Evolutionary conservation across 2,888 invertebrate species (phyloP).

Genomic region (Malacosoma neustria): DNA sequence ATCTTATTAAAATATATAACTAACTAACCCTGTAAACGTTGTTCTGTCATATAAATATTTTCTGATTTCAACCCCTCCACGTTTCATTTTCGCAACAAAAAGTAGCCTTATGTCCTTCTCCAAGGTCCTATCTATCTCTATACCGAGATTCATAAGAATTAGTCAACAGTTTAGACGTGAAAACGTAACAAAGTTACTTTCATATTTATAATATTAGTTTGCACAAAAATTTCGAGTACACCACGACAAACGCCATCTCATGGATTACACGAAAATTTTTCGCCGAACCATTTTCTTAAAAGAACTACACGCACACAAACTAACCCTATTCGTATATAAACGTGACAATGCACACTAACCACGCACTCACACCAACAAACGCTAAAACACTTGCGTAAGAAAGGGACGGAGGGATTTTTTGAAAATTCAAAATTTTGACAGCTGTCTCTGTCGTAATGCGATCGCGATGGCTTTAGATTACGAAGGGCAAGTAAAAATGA

Average conservation of each 20-base stretch:
- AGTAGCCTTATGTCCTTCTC: no score
- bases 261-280: constrained; percentile 65
- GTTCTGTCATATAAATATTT: no score
- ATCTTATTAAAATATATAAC: no score
- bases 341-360: constrained; percentile 14
- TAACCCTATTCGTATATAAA: constrained; percentile 22
- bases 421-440: constrained; percentile 15
- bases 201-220: no score
- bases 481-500: constrained; percentile 49
- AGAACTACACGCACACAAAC: constrained; percentile 50
- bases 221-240: no score
- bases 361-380: constrained; percentile 73
- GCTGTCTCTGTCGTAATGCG: constrained; percentile 12
- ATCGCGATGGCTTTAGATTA: constrained; percentile 33
- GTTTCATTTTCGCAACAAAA: no score
- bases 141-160: no score
- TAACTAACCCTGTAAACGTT: no score
- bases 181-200: no score
- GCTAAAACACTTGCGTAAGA: constrained; percentile 60
- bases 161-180: no score
- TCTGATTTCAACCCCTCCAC: no score
- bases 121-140: no score
- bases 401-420: constrained; percentile 27
- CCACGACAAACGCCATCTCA: constrained; percentile 28
- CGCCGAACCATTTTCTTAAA: constrained; percentile 71